Base-by-base conservation (phyloP, 1,140 invertebrate genomes). In the Centruroides vittatus region DNA sequence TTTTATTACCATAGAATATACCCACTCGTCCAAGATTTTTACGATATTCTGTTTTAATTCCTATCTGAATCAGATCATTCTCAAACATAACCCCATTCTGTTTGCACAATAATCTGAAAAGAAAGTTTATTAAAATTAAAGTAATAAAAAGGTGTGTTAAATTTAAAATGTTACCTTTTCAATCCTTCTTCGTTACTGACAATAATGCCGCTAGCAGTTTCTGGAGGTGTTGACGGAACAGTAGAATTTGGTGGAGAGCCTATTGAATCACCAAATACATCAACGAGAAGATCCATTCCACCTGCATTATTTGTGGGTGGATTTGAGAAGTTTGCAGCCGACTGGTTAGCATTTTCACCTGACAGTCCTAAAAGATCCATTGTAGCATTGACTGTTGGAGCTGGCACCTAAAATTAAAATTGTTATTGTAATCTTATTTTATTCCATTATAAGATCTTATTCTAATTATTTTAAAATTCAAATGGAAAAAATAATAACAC, bases 1-100 rank as follows among this genome's bases (percentile, higher is more conserved):
- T 97, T 78, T 99, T 99, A 74, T 99, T 99, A 58, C 95, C 96
- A 78, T 98, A 99, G 74, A 97, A 99, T 35, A 99, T 76, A 35
- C 89, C 90, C 66, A 99, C 80, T 64, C 96, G 82, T 7, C 93
- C 95, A 65, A 98, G 80, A 79, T 98, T 98, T 73, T 93, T 88
- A 70, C 92, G 79, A 68, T 86, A 94, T 75, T 99, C 96, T 66
- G 92, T 91, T 75, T 99, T 99, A 0, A 98, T 90, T 58, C 95
- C 96, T 69, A 99, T 96, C 80, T 99, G 96, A 60, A 99, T 86
- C 54, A 98, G 78, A 70, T 98, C 93, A 78, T 96, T 98, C 78
- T 99, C 96, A 78, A 94, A 99, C 10, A 99, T 79, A 36, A 99
- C 90, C 46, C 96, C 97, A 76, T 94, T 95, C 71, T 93, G 93